A percentile compares a stretch with the other conserved stretches of the same genome.
These are phyloP conservation scores for Oreochromis tanganicae DNA, from an alignment of 2,113 vertebrate genomes.

Conservation along the genomic window DNA sequence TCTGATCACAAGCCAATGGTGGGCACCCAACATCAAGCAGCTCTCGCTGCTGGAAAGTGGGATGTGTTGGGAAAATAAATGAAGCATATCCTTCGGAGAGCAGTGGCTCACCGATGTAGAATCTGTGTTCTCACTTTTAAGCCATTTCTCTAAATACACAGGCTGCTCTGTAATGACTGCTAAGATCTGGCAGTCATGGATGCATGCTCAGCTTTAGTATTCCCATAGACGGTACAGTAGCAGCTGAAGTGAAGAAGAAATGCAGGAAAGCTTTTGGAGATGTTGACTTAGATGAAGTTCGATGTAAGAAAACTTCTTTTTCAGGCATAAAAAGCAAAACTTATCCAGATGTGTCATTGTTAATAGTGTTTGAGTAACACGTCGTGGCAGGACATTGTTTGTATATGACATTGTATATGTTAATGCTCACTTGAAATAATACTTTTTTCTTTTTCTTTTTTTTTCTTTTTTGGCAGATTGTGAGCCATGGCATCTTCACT, in stretches of 20 bases:
- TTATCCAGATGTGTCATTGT: background rate
- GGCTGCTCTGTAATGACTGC: background rate
- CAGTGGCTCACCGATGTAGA: background rate
- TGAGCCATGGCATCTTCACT: constrained; percentile 65
- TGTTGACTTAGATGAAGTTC: background rate
- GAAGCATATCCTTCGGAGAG: background rate
- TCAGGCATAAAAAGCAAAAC: background rate
- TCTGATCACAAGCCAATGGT: background rate
- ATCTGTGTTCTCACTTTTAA: background rate
- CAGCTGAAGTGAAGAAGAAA: background rate
- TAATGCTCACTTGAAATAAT: background rate
- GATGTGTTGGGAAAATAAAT: background rate
- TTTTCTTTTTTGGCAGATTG: constrained; percentile 7
- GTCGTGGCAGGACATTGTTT: background rate
- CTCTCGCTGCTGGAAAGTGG: background rate
- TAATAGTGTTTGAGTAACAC: background rate
- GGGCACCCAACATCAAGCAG: background rate
- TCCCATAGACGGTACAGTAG: background rate
- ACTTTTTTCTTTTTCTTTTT: background rate
- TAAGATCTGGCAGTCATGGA: background rate
- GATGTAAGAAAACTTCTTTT: background rate
- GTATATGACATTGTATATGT: background rate
- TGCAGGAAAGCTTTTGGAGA: background rate
- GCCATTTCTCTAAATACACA: background rate
- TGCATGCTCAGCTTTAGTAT: background rate